A percentile compares a stretch with the other conserved stretches of the same genome.
Conservation (phyloP, 2,113 vertebrate genomes). For the Solea solea region DNA sequence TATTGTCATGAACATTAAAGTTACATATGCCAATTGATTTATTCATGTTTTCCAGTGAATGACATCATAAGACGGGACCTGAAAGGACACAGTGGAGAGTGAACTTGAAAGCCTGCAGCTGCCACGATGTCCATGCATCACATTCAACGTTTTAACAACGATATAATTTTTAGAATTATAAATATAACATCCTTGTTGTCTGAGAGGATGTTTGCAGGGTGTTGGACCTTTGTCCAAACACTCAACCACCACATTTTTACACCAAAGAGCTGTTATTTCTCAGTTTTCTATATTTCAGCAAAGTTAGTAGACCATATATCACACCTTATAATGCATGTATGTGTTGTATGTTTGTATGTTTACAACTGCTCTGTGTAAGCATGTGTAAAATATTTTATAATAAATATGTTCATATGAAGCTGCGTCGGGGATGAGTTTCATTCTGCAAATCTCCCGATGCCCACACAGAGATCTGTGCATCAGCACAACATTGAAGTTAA, state of each 20-base stretch:
- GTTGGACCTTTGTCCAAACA: background rate
- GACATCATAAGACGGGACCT: constrained; percentile 98
- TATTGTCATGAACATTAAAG: background rate
- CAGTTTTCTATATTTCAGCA: background rate
- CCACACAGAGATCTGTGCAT: no score
- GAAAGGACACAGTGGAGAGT: constrained; percentile 86
- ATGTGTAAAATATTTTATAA: constrained; percentile 61
- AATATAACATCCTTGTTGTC: background rate
- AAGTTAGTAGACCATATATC: background rate
- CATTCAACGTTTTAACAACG: background rate
- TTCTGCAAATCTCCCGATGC: no score
- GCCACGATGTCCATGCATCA: background rate
- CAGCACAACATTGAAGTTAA: no score
- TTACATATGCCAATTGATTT: background rate
- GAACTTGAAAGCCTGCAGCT: constrained; percentile 71
- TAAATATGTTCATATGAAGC: constrained; percentile 36
- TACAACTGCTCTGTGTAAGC: constrained; percentile 44
- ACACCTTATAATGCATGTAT: constrained; percentile 12
- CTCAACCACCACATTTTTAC: background rate
- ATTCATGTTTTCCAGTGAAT: constrained; percentile 87
- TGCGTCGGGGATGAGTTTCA: background rate
- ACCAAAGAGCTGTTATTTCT: constrained; percentile 2
- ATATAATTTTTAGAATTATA: background rate
- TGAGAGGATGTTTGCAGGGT: background rate
- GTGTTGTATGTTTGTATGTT: constrained; percentile 27